Base-by-base conservation (phyloP, 2,888 invertebrate genomes). In the Synergus itoensis region DNA sequence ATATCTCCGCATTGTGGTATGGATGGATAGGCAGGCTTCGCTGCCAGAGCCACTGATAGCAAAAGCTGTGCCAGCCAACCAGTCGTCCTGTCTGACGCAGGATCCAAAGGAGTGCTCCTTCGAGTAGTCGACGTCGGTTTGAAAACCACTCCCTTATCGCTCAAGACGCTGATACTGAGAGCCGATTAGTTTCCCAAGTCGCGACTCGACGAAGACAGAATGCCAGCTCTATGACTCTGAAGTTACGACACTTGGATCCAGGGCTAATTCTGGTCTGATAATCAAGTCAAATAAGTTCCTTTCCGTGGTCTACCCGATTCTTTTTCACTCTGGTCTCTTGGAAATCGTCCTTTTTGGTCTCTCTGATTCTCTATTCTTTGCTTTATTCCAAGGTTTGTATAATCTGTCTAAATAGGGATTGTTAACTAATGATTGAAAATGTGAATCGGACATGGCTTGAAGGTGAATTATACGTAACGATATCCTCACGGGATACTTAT, bases 1-100 rank as follows among this genome's bases (percentile, higher is more conserved):
- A 92, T 92, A 92, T 91, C 92, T 88, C 89, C 86, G 91, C 91
- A 92, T 92, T 92, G 92, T 92, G 86, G 89, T 91, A 91, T 92
- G 90, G 92, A 92, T 91, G 91, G 92, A 91, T 92, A 90, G 89
- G 89, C 89, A 89, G 90, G 87, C 89, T 89, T 88, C 90, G 88
- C 90, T 90, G 90, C 88, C 90, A 91, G 88, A 89, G 86, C 90
- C 90, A 90, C 91, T 91, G 91, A 90, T 91, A 91, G 90, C 89
- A 88, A 91, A 90, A 90, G 88, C 89, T 89, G 87, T 88, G 86
- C 87, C 85, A 86, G 86, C 84, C 87, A 86, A 83, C 81, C 81
- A 82, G 80, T 82, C 82, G 83, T 81, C 83, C 82, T 83, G 81
- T 84, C 87, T 88, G 88, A 87, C 86, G 85, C 86, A 86, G 86